Conservation (phyloP, 2,113 vertebrate species). For the Piaya cayana region DNA sequence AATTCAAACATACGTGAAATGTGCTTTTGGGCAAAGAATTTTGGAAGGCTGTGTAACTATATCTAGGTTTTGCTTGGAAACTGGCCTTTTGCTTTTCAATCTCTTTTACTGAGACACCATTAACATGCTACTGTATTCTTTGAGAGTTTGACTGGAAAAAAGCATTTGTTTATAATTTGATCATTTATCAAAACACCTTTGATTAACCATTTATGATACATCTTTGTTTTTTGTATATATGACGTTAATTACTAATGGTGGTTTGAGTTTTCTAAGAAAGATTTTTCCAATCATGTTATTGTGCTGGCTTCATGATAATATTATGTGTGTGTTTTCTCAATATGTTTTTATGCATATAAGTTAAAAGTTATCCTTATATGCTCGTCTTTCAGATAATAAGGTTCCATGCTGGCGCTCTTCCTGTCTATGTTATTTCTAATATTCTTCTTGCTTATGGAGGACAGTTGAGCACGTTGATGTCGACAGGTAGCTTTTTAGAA, state of each 20-base stretch:
- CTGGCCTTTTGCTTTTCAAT: not conserved
- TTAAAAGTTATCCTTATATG: not conserved
- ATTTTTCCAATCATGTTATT: not conserved
- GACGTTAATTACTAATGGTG: not conserved
- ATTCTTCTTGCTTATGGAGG: constrained; percentile 88
- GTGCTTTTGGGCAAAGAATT: not conserved
- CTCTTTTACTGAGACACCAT: not conserved
- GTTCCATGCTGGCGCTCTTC: constrained; percentile 87
- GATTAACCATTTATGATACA: not conserved
- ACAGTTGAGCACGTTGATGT: constrained; percentile 82
- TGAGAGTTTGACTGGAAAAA: not conserved
- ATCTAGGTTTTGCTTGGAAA: not conserved
- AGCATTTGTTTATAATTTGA: not conserved
- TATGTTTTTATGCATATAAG: not conserved
- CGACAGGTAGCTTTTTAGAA: constrained; percentile 71
- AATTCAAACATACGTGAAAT: not conserved
- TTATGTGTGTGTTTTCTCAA: not conserved
- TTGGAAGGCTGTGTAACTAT: not conserved
- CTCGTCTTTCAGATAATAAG: constrained; percentile 84
- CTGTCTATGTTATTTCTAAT: constrained; percentile 86
- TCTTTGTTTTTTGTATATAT: not conserved
- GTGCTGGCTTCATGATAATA: not conserved
- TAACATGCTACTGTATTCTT: not conserved
- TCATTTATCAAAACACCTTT: not conserved
- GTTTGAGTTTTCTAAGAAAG: not conserved